Percentiles rank a stretch among this genome's conserved stretches.
Evolutionary conservation across 2,888 invertebrate genomes (phyloP).

Genomic region (Athetis lepigone): DNA sequence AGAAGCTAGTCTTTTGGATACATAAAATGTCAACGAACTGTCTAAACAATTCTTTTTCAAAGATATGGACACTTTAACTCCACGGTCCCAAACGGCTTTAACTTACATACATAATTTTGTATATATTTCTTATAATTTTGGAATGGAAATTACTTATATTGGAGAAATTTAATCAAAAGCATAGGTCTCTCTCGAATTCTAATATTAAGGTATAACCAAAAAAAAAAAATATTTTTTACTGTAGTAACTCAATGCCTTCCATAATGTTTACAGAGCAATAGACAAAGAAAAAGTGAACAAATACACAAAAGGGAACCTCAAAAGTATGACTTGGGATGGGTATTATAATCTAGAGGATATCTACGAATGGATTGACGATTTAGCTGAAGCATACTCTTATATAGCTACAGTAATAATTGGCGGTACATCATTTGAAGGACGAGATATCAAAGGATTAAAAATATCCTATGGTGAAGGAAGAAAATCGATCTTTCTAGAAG

Average conservation of each 20-base stretch:
- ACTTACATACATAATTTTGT: no score
- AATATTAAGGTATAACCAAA: background rate
- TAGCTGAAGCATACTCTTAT: constrained; percentile 83
- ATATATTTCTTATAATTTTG: no score
- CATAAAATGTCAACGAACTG: no score
- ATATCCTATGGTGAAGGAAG: constrained; percentile 71
- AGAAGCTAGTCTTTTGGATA: no score
- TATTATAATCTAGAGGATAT: constrained; percentile 92
- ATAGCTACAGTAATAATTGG: constrained; percentile 80
- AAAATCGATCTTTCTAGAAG: constrained; percentile 81
- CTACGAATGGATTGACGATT: constrained; percentile 89
- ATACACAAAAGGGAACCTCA: constrained; percentile 63
- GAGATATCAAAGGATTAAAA: constrained; percentile 85
- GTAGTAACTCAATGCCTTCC: background rate
- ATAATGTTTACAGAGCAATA: constrained; percentile 77
- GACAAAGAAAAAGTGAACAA: constrained; percentile 79
- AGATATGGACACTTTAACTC: no score
- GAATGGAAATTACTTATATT: no score
- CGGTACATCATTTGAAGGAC: constrained; percentile 85
- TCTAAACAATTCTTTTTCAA: no score
- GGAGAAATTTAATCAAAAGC: no score
- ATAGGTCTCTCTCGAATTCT: background rate
- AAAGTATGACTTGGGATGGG: constrained; percentile 83
- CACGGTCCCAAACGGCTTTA: no score
- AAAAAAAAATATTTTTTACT: background rate